Evolutionary conservation across 2,888 invertebrate species (phyloP), one percentile per base, ranked within the genome.

Genomic region (Phalangium opilio): DNA sequence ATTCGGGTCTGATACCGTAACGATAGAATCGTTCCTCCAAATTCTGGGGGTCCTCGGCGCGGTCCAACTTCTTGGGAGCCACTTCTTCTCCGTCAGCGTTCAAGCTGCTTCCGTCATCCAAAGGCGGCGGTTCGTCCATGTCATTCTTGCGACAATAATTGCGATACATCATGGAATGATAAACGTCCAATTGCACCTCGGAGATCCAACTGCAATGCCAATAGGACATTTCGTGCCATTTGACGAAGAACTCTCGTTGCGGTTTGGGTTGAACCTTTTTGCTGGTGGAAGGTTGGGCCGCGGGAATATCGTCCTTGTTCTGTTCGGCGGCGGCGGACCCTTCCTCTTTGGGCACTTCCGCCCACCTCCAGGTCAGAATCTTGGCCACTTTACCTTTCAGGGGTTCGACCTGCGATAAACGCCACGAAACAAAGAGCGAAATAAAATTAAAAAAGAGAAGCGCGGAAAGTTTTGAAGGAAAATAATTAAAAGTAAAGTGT

Each of bases 201-300:
- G 85, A 79, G 34, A 96, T 81, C 96, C 98, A 98, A 56, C 81
- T 81, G 63, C 95, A 96, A 61, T 96, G 89, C 98, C 98, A 99
- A 64, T 93, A 93, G 0, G 95, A 95, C 70, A 81, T 78, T 52
- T 93, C 93, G 49, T 79, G 78, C 91, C 93, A 98, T 67, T 96
- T 96, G 50, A 99, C 85, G 63, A 96, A 96, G 68, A 89, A 96
- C 69, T 99, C 95, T 2, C 96, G 73, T 38, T 64, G 63, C n/a
- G 75, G 73, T 1, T 83, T 63, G 3, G 62, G 76, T 32, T 57
- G 58, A 44, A 41, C 39, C 48, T 57, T 57, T 46, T 55, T 58
- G 40, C 55, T 56, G 10, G 58, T 57, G 14, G 55, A 56, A 33
- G 54, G 56, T 35, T 53, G 55, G 2, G 70, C 44, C 19, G 54